These are phyloP conservation scores for Dynastes maya DNA, from an alignment of 2,888 invertebrate species.

Conservation along the genomic window DNA sequence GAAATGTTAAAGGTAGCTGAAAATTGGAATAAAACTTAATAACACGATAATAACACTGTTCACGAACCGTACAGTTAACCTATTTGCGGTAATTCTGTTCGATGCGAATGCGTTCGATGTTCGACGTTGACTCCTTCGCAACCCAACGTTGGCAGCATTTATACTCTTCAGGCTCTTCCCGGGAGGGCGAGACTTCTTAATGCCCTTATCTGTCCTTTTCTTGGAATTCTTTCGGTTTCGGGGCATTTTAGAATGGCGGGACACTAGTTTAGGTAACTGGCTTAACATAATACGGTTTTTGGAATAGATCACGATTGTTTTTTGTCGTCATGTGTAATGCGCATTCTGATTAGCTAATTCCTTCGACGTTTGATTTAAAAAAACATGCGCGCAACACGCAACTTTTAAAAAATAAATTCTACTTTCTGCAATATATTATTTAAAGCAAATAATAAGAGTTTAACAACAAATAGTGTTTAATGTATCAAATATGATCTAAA, in stretches of 20 bases:
- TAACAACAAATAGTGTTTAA: no score
- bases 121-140: constrained; percentile 32
- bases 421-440: no score
- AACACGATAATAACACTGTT: neutral
- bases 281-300: neutral
- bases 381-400: neutral
- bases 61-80: constrained; percentile 30
- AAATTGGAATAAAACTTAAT: constrained; percentile 12
- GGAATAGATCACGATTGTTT: neutral
- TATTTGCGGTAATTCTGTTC: constrained; percentile 15
- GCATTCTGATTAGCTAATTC: constrained; percentile 3
- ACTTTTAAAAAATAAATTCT: neutral
- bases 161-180: constrained; percentile 24
- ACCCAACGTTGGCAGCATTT: constrained; percentile 32
- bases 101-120: constrained; percentile 24
- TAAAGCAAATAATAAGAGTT: no score
- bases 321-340: neutral
- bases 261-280: neutral
- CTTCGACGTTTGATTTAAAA: neutral
- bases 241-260: constrained; percentile 18
- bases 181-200: constrained; percentile 31
- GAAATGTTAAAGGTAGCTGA: constrained; percentile 31
- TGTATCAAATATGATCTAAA: no score
- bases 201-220: constrained; percentile 2
- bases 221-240: constrained; percentile 32